These are phyloP conservation scores for Gallinago jamesoni DNA, from an alignment of 2,113 vertebrate species.

Conservation along the genomic window DNA sequence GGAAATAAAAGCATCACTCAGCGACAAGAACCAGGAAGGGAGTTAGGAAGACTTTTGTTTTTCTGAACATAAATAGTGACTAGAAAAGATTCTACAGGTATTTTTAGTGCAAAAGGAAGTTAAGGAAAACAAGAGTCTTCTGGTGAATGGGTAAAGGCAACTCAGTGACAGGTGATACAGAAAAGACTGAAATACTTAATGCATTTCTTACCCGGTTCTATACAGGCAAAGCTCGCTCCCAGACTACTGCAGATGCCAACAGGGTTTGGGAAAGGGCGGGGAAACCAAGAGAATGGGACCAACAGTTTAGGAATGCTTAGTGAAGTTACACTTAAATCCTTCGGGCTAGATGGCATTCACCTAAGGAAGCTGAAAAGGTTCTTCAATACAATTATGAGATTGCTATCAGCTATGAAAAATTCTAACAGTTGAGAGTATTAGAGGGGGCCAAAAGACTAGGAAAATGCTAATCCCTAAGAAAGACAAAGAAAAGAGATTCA, in stretches of 20 bases:
- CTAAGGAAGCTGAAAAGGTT: neutral
- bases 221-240: neutral
- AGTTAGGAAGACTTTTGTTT: neutral
- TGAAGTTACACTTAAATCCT: neutral
- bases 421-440: neutral
- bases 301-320: neutral
- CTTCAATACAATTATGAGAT: neutral
- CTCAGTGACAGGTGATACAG: neutral
- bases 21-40: neutral
- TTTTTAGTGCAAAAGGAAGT: neutral
- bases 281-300: neutral
- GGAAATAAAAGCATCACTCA: neutral
- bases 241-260: neutral
- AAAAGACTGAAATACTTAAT: neutral
- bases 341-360: neutral
- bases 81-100: neutral
- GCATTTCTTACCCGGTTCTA: neutral
- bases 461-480: neutral
- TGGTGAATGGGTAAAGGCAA: neutral
- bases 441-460: neutral
- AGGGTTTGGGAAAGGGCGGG: neutral
- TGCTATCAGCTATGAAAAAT: neutral
- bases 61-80: neutral
- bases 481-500: neutral
- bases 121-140: neutral